Base-by-base conservation (phyloP, 1,140 invertebrate genomes). In the Drosophila chauvacae region DNA sequence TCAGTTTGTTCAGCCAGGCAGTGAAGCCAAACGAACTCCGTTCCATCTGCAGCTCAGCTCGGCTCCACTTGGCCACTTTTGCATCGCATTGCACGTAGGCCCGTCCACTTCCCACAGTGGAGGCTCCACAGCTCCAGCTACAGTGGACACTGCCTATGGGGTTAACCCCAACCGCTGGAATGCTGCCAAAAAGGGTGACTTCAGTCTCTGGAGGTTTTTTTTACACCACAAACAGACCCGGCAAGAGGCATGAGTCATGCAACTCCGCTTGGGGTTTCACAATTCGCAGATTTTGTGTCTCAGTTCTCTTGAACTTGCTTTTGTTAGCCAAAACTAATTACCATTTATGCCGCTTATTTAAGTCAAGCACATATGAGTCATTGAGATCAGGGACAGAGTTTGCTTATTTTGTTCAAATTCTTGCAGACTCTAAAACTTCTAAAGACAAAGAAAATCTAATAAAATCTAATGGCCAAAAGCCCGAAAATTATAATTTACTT, bases 11-110 rank as follows among this genome's bases (percentile, higher is more conserved):
- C 47, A 58, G 55, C 33, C 72, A 77, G 48, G 35, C 74, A 78
- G 39, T 59, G 48, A 62, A 79, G 66, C 76, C 59, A 79, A 57
- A 77, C 74, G 74, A 77, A 55, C 73, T 77, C 73, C 64, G 57
- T 70, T 77, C 73, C 64, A 68, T 70, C 66, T 53, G 47, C 66
- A 37, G 47, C 30, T 26, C 56, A 30, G 62, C 66, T 55, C 39
- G 48, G 47, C 59, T 68, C 70, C 70, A 74, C 71, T 62, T 74
- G 66, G 53, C 42, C 65, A 71, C 69, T 70, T 69, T 58, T 42
- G 41, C 65, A 64, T 26, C 60, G 45, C 68, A 56, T 55, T 35
- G 64, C 44, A 78, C 63, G 73, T 77, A 77, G 64, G 76, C 59
- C 51, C 60, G 72, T 69, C 74, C 72, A 77, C 72, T 69, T 69